Percentiles rank a stretch among this genome's conserved stretches.
Evolutionary conservation across 2,797 vertebrate species (phyloP).

Genomic region (Catharus ustulatus): DNA sequence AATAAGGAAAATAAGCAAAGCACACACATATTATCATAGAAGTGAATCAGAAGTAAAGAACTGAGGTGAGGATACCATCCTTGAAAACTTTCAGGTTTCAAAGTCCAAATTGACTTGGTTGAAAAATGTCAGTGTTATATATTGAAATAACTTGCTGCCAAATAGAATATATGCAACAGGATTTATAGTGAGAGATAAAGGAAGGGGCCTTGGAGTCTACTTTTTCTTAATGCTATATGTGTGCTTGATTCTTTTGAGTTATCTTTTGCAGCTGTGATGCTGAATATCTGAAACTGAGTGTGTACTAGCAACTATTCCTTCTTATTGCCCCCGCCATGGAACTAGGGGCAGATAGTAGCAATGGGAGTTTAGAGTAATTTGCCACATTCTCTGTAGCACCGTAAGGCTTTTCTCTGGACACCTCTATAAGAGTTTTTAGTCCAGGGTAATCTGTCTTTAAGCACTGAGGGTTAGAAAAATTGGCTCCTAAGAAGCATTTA

Average conservation of each 20-base stretch:
- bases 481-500: not conserved
- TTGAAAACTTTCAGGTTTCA: not conserved
- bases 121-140: conserved; percentile 44
- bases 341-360: not conserved
- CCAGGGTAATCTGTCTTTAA: not conserved
- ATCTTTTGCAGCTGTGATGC: not conserved
- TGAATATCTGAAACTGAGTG: not conserved
- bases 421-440: not conserved
- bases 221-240: conserved; percentile 9
- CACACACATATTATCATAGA: not conserved
- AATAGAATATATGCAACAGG: conserved; percentile 39
- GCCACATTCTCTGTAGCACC: not conserved
- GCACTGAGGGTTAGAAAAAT: not conserved
- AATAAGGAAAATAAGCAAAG: not conserved
- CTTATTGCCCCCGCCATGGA: not conserved
- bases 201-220: conserved; percentile 31
- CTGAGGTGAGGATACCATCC: not conserved
- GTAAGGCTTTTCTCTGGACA: not conserved
- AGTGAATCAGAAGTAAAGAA: not conserved
- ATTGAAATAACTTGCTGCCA: conserved; percentile 37
- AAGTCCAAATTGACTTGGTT: conserved; percentile 35
- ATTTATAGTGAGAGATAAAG: conserved; percentile 43
- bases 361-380: not conserved
- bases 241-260: not conserved
- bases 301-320: not conserved